Evolutionary conservation across 53 echinoderm and acorn worm genomes (phyloP).

Genomic region (Echinometra lucunter): DNA sequence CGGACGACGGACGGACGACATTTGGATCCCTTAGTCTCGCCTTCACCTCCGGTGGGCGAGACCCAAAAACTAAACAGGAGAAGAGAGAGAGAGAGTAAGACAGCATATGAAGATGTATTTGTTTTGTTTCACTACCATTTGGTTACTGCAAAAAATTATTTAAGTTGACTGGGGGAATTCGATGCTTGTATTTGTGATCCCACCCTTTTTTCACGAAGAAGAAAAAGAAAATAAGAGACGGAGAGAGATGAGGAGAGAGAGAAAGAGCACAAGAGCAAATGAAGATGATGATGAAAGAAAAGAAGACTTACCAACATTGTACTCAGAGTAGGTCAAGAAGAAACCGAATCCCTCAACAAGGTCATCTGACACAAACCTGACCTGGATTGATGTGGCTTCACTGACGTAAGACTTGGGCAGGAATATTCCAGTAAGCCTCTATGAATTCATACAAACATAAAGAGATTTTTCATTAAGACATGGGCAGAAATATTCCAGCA

Average conservation of each 20-base stretch:
- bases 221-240: neutral
- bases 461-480: neutral
- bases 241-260: neutral
- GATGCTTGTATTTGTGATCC: too few relatives aligned
- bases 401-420: slow-evolving; percentile 86
- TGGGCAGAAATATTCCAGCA: too few relatives aligned
- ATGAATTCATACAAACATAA: neutral
- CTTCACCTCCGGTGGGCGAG: too few relatives aligned
- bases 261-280: neutral
- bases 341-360: slow-evolving; percentile 74
- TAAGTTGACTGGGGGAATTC: too few relatives aligned
- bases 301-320: slow-evolving; percentile 77
- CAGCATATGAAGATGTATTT: too few relatives aligned
- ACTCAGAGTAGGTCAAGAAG: slow-evolving; percentile 71
- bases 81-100: too few relatives aligned
- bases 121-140: too few relatives aligned
- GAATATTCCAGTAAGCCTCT: slow-evolving; percentile 76
- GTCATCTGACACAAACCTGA: slow-evolving; percentile 76
- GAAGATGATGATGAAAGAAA: neutral
- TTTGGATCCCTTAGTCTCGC: too few relatives aligned
- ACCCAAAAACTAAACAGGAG: too few relatives aligned
- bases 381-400: slow-evolving; percentile 69
- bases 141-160: too few relatives aligned
- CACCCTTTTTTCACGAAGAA: neutral
- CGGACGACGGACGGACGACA: too few relatives aligned